Conservation (phyloP, 2,797 vertebrate species). For the Liparis tanakae region DNA sequence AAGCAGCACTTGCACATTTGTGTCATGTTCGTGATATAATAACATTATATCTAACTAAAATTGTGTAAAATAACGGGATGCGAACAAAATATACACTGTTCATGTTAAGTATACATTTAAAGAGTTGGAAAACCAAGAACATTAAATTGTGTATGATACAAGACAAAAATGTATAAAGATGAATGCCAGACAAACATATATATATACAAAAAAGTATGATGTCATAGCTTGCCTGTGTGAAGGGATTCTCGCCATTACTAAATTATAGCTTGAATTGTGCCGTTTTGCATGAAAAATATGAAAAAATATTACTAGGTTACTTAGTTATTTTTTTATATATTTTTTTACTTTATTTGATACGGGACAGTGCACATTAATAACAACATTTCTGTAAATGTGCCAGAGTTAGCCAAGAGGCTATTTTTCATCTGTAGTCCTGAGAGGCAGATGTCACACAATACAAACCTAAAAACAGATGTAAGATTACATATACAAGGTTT, state of each 20-base stretch:
- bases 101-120: not conserved
- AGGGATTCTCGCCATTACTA: not conserved
- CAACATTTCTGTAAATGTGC: no score
- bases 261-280: not conserved
- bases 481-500: no score
- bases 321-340: not conserved
- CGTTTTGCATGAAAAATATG: not conserved
- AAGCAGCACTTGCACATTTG: constrained; percentile 1
- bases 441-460: no score
- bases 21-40: not conserved
- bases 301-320: not conserved
- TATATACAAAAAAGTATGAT: not conserved
- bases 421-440: no score
- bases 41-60: not conserved
- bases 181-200: not conserved
- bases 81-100: not conserved
- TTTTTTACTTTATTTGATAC: no score
- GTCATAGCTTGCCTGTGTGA: no score
- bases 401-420: no score
- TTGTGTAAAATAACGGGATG: not conserved
- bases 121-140: not conserved
- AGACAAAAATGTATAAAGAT: not conserved
- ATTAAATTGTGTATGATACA: not conserved
- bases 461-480: no score
- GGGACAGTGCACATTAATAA: no score